These are phyloP conservation scores for Zingel zingel DNA, from an alignment of 2,113 vertebrate species.

Conservation along the genomic window DNA sequence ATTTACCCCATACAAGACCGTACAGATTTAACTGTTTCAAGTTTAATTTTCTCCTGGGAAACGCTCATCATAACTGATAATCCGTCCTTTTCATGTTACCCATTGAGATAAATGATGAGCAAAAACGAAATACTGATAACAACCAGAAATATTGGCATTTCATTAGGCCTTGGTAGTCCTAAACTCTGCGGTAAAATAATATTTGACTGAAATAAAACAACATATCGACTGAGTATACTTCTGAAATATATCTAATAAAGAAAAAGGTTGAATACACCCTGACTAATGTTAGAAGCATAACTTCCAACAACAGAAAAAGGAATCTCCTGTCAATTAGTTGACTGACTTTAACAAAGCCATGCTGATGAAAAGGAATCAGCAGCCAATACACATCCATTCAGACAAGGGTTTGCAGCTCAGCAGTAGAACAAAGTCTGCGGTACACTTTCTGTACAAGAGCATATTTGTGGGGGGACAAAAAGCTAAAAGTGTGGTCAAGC, in stretches of 20 bases:
- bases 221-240: not conserved
- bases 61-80: constrained; percentile 36
- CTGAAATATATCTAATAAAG: not conserved
- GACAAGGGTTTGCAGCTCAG: constrained; percentile 14
- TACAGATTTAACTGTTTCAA: constrained; percentile 73
- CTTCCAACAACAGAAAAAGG: not conserved
- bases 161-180: not conserved
- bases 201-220: not conserved
- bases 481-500: too few species aligned
- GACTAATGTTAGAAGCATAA: constrained; percentile 1
- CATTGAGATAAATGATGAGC: not conserved
- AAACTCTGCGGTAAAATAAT: not conserved
- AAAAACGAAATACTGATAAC: not conserved
- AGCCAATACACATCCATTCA: constrained; percentile 58
- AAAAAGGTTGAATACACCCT: not conserved
- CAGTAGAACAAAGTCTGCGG: not conserved
- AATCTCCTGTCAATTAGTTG: constrained; percentile 16
- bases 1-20: constrained; percentile 48
- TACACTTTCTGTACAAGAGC: constrained; percentile 14
- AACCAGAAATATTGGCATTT: constrained; percentile 11
- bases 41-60: constrained; percentile 77
- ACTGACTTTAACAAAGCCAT: constrained; percentile 45
- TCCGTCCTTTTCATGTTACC: constrained; percentile 2
- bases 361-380: constrained; percentile 23
- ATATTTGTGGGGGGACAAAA: not conserved